A percentile compares a stretch with the other conserved stretches of the same genome.
Evolutionary conservation across 2,797 vertebrate genomes (phyloP).

Genomic region (Cottoperca gobio): DNA sequence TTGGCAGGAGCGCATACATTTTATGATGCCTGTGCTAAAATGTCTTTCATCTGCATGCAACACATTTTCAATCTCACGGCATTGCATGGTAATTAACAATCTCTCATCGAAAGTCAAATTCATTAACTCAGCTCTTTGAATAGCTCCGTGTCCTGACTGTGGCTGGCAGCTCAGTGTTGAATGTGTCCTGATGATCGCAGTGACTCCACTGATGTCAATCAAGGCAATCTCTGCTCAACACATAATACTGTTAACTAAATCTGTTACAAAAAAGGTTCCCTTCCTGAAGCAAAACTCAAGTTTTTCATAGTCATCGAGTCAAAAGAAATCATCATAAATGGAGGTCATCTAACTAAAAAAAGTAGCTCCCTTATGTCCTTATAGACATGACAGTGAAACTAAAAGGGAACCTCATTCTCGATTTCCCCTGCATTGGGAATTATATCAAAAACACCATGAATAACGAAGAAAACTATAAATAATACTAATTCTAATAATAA

Average conservation of each 20-base stretch:
- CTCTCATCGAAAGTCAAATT: conserved; percentile 70
- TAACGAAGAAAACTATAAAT: too few species aligned
- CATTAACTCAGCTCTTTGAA: conserved; percentile 73
- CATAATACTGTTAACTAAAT: not conserved
- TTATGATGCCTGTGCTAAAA: conserved; percentile 4
- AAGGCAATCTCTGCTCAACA: conserved; percentile 19
- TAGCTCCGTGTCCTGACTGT: conserved; percentile 62
- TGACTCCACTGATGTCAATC: conserved; percentile 34
- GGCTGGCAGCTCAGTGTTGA: conserved; percentile 73
- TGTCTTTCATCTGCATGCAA: conserved; percentile 31
- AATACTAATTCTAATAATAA: too few species aligned
- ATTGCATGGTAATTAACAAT: conserved; percentile 70
- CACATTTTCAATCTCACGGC: conserved; percentile 30
- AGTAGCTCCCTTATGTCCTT: too few species aligned
- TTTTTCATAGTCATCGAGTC: too few species aligned
- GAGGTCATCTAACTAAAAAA: too few species aligned
- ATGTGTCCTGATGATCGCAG: conserved; percentile 59
- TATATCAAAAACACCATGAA: too few species aligned
- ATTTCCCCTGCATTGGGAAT: too few species aligned
- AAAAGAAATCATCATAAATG: too few species aligned
- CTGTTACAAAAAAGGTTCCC: too few species aligned
- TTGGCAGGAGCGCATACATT: conserved; percentile 6
- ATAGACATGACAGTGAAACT: too few species aligned
- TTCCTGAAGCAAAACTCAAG: too few species aligned
- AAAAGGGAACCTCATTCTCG: too few species aligned